Conservation (phyloP, 1,140 invertebrate genomes). For the Ditylenchus dipsaci region DNA sequence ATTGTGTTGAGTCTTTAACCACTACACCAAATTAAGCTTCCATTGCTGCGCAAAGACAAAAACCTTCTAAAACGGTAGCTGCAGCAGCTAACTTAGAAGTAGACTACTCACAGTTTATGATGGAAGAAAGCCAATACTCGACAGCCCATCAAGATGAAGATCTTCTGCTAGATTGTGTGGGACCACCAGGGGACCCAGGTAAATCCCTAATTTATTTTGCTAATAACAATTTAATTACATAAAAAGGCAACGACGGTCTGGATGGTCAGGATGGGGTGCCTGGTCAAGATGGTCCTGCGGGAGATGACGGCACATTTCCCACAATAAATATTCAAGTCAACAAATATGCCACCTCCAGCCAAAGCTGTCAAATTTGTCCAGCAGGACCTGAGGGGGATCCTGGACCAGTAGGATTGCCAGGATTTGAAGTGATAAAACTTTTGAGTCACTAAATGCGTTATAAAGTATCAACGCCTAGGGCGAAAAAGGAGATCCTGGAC, state of each 20-base stretch:
- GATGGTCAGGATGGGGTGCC: neutral
- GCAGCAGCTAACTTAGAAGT: too few species aligned
- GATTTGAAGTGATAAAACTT: neutral
- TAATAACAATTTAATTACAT: neutral
- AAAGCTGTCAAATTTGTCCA: neutral
- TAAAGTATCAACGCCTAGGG: neutral
- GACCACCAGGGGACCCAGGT: neutral
- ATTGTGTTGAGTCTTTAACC: too few species aligned
- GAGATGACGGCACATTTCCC: neutral
- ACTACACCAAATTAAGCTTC: too few species aligned
- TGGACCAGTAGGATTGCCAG: neutral
- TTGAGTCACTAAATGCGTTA: neutral
- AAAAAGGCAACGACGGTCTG: neutral
- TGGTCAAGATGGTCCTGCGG: neutral
- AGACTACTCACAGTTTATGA: too few species aligned
- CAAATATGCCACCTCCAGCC: too few species aligned
- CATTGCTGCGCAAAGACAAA: too few species aligned
- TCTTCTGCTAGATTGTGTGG: too few species aligned
- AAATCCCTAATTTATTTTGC: neutral
- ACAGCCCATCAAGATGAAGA: too few species aligned
- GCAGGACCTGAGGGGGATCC: neutral
- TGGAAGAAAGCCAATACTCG: too few species aligned
- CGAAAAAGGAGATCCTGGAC: neutral
- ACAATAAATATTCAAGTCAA: neutral
- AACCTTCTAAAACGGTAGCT: too few species aligned